Percentiles rank a stretch among this genome's conserved stretches.
These are phyloP conservation scores for Campoplex nolae DNA, from an alignment of 2,888 invertebrate genomes.

Conservation along the genomic window DNA sequence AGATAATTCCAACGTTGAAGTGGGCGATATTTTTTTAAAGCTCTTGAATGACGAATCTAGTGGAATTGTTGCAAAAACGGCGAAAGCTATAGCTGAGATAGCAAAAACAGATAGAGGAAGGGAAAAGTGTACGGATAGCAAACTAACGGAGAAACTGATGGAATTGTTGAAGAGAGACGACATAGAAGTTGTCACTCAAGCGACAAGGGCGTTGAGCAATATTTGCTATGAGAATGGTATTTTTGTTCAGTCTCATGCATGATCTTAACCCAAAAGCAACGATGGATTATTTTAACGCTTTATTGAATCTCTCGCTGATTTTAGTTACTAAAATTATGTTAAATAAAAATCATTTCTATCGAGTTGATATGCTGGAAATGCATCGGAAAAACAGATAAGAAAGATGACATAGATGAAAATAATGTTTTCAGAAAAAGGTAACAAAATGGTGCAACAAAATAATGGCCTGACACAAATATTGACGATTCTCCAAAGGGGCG, in stretches of 20 bases:
- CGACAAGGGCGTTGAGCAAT: slow-evolving; percentile 94
- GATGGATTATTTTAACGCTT: background rate
- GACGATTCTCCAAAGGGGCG: slow-evolving; percentile 75
- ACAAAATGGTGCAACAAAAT: slow-evolving; percentile 79
- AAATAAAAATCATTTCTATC: background rate
- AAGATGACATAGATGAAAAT: background rate
- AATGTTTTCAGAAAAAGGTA: slow-evolving; percentile 78
- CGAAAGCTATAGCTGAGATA: slow-evolving; percentile 92
- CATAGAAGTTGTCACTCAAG: slow-evolving; percentile 89
- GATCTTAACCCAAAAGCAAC: background rate
- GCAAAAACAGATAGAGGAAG: slow-evolving; percentile 92
- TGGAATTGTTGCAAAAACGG: slow-evolving; percentile 83
- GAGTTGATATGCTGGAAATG: background rate
- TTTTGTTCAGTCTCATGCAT: background rate
- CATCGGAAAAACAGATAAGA: background rate
- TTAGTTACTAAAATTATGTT: no score
- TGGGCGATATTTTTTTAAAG: slow-evolving; percentile 77
- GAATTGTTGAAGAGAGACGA: slow-evolving; percentile 85
- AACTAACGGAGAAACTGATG: slow-evolving; percentile 87
- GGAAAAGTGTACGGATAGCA: slow-evolving; percentile 88
- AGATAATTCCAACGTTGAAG: slow-evolving; percentile 74
- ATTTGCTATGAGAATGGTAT: slow-evolving; percentile 94
- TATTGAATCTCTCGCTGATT: no score
- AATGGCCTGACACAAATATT: slow-evolving; percentile 85
- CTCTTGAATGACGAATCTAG: slow-evolving; percentile 76